Conservation (phyloP, 1,140 invertebrate species). For the Drosophila bocki region DNA sequence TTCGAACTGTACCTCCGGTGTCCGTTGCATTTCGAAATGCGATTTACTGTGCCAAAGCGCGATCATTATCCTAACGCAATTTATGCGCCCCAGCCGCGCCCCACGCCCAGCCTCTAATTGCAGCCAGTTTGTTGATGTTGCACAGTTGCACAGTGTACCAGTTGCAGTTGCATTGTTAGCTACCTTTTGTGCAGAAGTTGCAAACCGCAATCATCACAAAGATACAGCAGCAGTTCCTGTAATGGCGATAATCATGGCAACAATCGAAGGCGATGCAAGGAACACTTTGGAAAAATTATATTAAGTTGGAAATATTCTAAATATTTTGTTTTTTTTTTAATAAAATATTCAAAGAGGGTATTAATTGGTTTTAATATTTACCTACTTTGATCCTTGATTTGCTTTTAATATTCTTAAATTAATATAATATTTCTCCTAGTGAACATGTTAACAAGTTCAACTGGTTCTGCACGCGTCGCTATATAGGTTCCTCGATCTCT, state of each 20-base stretch:
- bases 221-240: constrained; percentile 50
- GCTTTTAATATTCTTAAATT: not conserved
- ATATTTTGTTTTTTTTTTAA: no score
- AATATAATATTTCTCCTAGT: constrained; percentile 9
- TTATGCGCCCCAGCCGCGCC: constrained; percentile 75
- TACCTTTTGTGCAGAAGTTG: constrained; percentile 36
- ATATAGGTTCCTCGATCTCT: constrained; percentile 26
- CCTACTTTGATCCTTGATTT: not conserved
- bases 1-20: constrained; percentile 74
- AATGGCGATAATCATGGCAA: constrained; percentile 77
- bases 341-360: no score
- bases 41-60: constrained; percentile 83
- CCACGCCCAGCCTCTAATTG: constrained; percentile 78
- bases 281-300: not conserved
- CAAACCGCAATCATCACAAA: constrained; percentile 49
- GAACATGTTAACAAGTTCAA: constrained; percentile 32
- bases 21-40: constrained; percentile 77
- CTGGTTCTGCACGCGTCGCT: constrained; percentile 71
- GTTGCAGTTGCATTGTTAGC: constrained; percentile 56
- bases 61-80: constrained; percentile 85
- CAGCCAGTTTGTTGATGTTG: constrained; percentile 52
- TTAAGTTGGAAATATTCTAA: not conserved
- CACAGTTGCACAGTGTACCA: constrained; percentile 47
- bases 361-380: not conserved
- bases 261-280: constrained; percentile 55